Conservation (phyloP, 2,797 vertebrate genomes). For the Cygnus olor region DNA sequence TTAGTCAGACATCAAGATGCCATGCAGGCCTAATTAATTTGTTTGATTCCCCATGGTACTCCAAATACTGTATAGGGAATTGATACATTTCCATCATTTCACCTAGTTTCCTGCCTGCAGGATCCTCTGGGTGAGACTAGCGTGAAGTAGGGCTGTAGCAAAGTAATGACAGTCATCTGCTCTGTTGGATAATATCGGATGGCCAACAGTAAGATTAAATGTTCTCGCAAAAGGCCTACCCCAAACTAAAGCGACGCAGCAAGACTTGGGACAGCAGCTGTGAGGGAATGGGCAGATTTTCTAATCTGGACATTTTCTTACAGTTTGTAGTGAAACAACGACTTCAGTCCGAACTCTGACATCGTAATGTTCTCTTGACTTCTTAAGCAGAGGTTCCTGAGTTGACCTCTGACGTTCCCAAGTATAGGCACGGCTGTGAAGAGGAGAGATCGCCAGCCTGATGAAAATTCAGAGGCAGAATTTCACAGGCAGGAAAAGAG, state of each 20-base stretch:
- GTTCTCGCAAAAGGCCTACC: not conserved
- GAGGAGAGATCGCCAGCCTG: not conserved
- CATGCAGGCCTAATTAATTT: not conserved
- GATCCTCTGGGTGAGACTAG: not conserved
- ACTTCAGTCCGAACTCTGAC: not conserved
- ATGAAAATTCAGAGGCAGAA: not conserved
- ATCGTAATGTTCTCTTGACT: not conserved
- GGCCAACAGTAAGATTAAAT: not conserved
- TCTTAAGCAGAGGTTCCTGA: not conserved
- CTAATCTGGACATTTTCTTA: not conserved
- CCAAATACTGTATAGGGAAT: not conserved
- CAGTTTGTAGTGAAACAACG: not conserved
- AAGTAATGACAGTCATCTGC: not conserved
- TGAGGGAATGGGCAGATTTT: not conserved
- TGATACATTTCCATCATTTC: not conserved
- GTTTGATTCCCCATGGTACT: not conserved
- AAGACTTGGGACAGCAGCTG: not conserved
- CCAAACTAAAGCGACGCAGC: not conserved
- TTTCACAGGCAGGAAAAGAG: fast-evolving
- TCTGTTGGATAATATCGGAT: not conserved
- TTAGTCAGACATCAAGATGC: not conserved
- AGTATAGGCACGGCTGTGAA: not conserved
- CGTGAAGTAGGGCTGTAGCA: not conserved
- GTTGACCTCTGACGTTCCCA: not conserved
- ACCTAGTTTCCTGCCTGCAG: not conserved